Percentiles rank a stretch among this genome's conserved stretches.
Conservation (phyloP, 1,140 invertebrate genomes). For the Caenorhabditis tropicalis region DNA sequence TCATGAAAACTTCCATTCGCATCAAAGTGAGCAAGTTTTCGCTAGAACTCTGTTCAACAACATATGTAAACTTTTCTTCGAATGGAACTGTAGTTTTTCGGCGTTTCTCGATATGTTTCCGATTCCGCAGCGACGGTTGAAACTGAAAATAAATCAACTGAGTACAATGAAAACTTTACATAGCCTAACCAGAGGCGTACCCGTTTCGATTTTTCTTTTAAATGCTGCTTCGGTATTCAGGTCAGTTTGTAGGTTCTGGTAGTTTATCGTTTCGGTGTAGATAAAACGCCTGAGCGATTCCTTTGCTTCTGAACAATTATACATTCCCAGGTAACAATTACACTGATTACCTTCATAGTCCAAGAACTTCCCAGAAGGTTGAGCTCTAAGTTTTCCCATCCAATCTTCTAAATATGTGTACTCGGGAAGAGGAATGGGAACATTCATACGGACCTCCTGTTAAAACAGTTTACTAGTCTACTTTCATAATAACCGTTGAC, state of each 20-base stretch:
- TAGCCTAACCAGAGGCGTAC: conserved; percentile 16
- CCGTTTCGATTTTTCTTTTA: not conserved
- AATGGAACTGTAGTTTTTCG: not conserved
- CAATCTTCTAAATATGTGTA: conserved; percentile 18
- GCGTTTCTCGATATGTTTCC: not conserved
- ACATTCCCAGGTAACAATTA: not conserved
- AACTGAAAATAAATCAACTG: not conserved
- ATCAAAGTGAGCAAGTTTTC: conserved; percentile 8
- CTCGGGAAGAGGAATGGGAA: conserved; percentile 1
- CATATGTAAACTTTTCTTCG: conserved; percentile 1
- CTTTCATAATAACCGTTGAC: too few relatives aligned
- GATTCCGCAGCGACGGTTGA: not conserved
- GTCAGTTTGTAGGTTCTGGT: not conserved
- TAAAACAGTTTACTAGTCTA: too few relatives aligned
- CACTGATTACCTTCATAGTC: not conserved
- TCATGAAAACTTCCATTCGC: conserved; percentile 12
- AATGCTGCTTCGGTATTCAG: not conserved
- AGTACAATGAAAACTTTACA: not conserved
- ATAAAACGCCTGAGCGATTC: not conserved
- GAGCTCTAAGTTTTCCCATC: not conserved
- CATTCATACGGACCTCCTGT: not conserved
- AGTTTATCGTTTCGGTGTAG: not conserved
- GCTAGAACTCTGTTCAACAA: conserved; percentile 18
- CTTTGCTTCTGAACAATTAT: not conserved
- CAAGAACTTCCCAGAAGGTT: not conserved